Conservation (phyloP, 37 sponge, comb jelly and placozoan genomes). For the Oscarella lobularis region DNA sequence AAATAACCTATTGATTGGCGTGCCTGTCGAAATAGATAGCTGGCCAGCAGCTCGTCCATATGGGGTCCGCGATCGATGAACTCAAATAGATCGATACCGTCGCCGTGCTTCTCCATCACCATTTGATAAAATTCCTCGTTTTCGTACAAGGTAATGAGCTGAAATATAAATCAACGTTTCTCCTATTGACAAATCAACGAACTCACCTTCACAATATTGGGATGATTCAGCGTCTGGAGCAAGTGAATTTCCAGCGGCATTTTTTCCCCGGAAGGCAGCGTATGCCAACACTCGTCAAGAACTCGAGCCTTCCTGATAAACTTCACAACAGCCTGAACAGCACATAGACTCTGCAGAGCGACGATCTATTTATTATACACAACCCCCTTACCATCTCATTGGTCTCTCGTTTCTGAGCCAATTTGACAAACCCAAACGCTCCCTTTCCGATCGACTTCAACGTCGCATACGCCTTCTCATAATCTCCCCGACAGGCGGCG, state of each 20-base stretch:
- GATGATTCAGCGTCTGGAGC: slow-evolving; percentile 57
- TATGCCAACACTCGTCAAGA: slow-evolving; percentile 73
- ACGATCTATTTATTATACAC: no score
- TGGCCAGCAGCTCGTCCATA: slow-evolving; percentile 56
- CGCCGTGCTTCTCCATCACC: slow-evolving; percentile 92
- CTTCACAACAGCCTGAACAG: slow-evolving; percentile 65
- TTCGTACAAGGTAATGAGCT: slow-evolving; percentile 81
- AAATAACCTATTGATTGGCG: neutral
- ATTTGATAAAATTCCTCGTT: slow-evolving; percentile 75
- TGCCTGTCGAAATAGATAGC: slow-evolving; percentile 88
- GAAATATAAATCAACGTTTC: neutral
- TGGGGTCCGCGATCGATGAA: slow-evolving; percentile 67
- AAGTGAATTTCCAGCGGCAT: slow-evolving; percentile 46
- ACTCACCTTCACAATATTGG: slow-evolving; percentile 66
- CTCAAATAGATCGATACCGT: slow-evolving; percentile 83
- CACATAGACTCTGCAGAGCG: neutral
- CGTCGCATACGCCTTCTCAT: slow-evolving; percentile 37
- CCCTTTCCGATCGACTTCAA: slow-evolving; percentile 65
- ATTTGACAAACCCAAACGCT: slow-evolving; percentile 84
- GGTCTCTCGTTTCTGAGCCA: slow-evolving; percentile 34
- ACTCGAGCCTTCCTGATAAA: slow-evolving; percentile 73
- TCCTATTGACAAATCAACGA: neutral
- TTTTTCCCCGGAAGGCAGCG: neutral
- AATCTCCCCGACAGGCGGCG: slow-evolving; percentile 40
- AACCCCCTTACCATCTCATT: slow-evolving; percentile 3